phyloP scores from a whole-genome alignment of 2,888 invertebrate species.

The Archips crataeganus region DNA sequence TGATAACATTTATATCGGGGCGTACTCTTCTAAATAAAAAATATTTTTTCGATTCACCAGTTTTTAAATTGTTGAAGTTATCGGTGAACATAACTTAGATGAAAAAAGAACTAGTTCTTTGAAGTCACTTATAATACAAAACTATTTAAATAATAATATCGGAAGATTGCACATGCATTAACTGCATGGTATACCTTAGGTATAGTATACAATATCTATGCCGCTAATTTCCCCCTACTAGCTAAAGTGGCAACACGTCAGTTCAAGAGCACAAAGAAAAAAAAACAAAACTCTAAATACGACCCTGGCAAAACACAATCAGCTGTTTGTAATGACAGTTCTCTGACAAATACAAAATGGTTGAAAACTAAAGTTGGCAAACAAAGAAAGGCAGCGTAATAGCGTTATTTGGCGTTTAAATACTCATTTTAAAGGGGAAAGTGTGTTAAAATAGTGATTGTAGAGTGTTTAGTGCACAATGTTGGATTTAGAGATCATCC shows the following conservation, averaged over 20 bases:
- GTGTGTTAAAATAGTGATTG: slow-evolving; percentile 91
- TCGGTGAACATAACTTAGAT: no score
- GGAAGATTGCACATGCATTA: no score
- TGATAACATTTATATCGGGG: no score
- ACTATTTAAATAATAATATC: no score
- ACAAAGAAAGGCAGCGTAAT: slow-evolving; percentile 85
- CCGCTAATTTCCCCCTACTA: background rate
- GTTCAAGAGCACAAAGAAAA: background rate
- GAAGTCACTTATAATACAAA: no score
- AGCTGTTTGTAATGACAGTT: slow-evolving; percentile 87
- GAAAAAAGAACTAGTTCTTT: no score
- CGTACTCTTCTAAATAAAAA: no score
- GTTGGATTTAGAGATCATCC: slow-evolving; percentile 98
- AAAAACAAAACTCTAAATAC: slow-evolving; percentile 50
- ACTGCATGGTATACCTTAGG: background rate
- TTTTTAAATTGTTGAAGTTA: no score
- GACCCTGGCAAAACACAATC: slow-evolving; percentile 82
- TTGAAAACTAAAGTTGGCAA: slow-evolving; percentile 86
- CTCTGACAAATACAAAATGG: slow-evolving; percentile 87
- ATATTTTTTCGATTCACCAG: no score
- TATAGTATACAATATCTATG: background rate
- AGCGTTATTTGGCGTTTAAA: slow-evolving; percentile 74
- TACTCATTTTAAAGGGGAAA: slow-evolving; percentile 76
- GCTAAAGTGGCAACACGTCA: background rate
- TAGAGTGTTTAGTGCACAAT: slow-evolving; percentile 90